These are phyloP conservation scores for Chrysomela aeneicollis DNA, from an alignment of 2,888 invertebrate genomes.

Conservation along the genomic window DNA sequence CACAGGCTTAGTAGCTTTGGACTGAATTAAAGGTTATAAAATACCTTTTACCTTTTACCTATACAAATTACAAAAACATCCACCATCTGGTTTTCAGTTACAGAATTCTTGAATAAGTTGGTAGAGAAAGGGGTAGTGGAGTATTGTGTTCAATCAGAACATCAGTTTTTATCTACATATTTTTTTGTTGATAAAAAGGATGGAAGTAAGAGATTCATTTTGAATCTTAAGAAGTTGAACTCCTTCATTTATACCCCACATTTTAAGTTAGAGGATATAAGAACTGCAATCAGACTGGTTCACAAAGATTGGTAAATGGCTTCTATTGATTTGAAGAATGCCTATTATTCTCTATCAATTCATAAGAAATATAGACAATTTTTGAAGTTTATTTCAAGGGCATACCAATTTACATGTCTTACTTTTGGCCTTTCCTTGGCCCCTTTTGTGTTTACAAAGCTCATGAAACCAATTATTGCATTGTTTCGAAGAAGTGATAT, in stretches of 20 bases:
- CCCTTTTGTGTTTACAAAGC: too few relatives aligned
- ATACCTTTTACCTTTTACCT: background rate
- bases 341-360: constrained; percentile 14
- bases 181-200: too few relatives aligned
- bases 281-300: background rate
- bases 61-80: background rate
- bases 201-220: too few relatives aligned
- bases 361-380: background rate
- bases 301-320: too few relatives aligned
- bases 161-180: too few relatives aligned
- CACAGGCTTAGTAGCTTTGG: too few relatives aligned
- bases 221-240: too few relatives aligned
- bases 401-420: constrained; percentile 20
- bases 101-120: too few relatives aligned
- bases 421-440: constrained; percentile 13
- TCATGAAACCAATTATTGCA: constrained; percentile 17
- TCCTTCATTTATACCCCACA: constrained; percentile 4
- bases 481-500: background rate
- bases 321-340: constrained; percentile 13
- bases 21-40: background rate
- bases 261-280: background rate
- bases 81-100: background rate
- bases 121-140: too few relatives aligned
- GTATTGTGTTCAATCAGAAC: too few relatives aligned
- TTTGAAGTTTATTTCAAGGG: constrained; percentile 11